phyloP scores from a whole-genome alignment of 2,888 invertebrate species.

The Hoplodrina blanda region DNA sequence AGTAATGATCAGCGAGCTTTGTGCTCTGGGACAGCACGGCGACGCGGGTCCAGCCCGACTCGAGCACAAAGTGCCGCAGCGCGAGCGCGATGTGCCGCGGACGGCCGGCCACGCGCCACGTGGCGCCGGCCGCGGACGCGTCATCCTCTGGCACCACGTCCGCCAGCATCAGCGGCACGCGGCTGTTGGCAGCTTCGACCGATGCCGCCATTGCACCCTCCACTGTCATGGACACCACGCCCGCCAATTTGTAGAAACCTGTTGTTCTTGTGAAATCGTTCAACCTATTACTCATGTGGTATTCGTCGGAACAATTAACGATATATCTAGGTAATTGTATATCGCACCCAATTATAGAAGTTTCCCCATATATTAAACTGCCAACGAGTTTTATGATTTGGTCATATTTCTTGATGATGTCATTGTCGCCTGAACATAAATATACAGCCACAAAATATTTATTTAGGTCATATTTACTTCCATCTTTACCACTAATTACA shows the following conservation, averaged over 20 bases:
- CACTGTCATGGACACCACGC: constrained; percentile 32
- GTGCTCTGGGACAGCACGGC: constrained; percentile 35
- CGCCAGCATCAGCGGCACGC: constrained; percentile 55
- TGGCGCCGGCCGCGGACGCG: neutral
- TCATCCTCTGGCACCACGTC: constrained; percentile 40
- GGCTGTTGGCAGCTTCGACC: constrained; percentile 13
- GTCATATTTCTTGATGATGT: neutral
- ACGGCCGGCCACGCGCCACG: constrained; percentile 43
- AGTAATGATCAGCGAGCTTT: constrained; percentile 8
- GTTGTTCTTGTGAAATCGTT: fast-evolving
- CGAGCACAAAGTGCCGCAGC: constrained; percentile 17
- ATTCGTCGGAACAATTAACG: constrained; percentile 21
- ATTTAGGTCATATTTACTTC: neutral
- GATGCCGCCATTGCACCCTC: constrained; percentile 32
- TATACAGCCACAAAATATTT: constrained; percentile 47
- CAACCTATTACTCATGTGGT: constrained; percentile 12
- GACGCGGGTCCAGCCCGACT: constrained; percentile 35
- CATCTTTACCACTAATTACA: neutral
- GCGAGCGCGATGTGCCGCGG: constrained; percentile 42
- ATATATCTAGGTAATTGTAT: neutral
- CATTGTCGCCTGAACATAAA: neutral
- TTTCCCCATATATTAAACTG: fast-evolving
- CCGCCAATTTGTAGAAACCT: constrained; percentile 10
- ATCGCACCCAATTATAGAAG: neutral
- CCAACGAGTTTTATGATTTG: fast-evolving